Evolutionary conservation across 2,113 vertebrate genomes (phyloP).

Genomic region (Sus scrofa): DNA sequence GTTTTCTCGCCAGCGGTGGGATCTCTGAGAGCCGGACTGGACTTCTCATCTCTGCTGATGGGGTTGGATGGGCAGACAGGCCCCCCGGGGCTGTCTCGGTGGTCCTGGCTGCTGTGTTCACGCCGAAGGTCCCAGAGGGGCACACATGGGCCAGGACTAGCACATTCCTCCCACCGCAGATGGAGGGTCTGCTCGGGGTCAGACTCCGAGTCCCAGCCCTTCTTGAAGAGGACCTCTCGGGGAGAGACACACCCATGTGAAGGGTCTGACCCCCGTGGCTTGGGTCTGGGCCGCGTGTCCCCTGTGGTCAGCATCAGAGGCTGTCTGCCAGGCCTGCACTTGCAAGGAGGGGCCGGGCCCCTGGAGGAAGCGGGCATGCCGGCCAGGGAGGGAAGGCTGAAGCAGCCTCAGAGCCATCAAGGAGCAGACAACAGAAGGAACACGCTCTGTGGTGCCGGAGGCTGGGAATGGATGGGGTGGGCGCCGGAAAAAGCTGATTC

Average conservation of each 20-base stretch:
- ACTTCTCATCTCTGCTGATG: not conserved
- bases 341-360: too few species aligned
- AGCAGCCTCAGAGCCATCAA: not conserved
- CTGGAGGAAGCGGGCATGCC: not conserved
- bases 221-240: not conserved
- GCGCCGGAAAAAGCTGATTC: not conserved
- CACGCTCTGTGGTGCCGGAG: not conserved
- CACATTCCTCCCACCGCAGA: not conserved
- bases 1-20: not conserved
- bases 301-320: rapidly evolving
- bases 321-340: not conserved
- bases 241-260: not conserved
- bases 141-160: rapidly evolving
- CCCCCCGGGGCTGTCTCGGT: not conserved
- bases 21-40: not conserved
- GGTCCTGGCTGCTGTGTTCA: not conserved
- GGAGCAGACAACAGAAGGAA: not conserved
- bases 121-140: rapidly evolving
- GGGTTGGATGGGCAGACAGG: not conserved
- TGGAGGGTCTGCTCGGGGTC: not conserved
- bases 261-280: not conserved
- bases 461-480: not conserved
- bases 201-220: not conserved
- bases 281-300: not conserved
- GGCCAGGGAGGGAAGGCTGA: not conserved